Base-by-base conservation (phyloP, 2,113 vertebrate species). In the Eclectus roratus region DNA sequence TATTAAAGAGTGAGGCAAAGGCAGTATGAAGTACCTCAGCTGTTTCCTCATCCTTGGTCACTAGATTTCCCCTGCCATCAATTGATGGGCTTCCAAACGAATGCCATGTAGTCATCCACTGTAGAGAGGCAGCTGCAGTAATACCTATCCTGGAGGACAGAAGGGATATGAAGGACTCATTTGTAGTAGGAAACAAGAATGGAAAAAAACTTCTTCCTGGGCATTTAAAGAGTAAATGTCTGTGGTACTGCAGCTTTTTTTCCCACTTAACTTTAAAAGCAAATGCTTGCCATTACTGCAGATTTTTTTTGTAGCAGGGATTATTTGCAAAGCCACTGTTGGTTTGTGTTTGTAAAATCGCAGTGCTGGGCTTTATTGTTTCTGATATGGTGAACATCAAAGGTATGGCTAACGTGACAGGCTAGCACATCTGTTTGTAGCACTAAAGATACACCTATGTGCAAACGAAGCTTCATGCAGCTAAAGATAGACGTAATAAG, bases 361-460 rank as follows among this genome's bases (percentile, higher is more conserved):
- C 50, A 11, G 49, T 60, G 80, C 68, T 78, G 58, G 76, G 64
- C 79, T 88, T 97, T 93, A 95, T 95, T 93, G 55, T 95, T 96
- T 96, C 88, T 94, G 95, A 95, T 94, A 10, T 3, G 64, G 60
- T 85, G 88, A 95, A 64, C 87, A 95, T 77, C 78, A 91, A 92
- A 89, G 77, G 37, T 85, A 70, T 50, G 87, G 66, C 63, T 77
- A 83, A 93, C 2, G 1, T 94, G 93, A 76, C 94, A 96, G 85
- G 87, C 43, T 64, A 89, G 63, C 49, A 65, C 49, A 91, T 89
- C 63, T 93, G 74, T 76, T 96, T 27, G 16, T 56, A 49, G 81
- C 20, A 0, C 82, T 89, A 73, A 93, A 60, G 33, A 29, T 53
- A 28, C 44, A 37, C 29, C 33, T 81, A 37, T 46, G 17, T 15